Percentiles rank a stretch among this genome's conserved stretches.
Conservation (phyloP, 2,797 vertebrate species). For the Trachops cirrhosus region DNA sequence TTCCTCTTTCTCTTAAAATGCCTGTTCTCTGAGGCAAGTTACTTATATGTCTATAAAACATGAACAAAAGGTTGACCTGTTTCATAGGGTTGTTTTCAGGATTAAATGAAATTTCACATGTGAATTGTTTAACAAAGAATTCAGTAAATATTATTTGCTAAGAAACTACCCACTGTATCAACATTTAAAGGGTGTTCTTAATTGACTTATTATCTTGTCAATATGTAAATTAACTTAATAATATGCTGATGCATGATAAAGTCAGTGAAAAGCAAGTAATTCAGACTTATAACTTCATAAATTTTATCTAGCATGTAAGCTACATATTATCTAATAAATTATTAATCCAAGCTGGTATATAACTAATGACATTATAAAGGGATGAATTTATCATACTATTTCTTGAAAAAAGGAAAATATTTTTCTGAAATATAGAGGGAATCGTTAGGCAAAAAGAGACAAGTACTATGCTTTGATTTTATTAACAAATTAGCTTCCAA, state of each 20-base stretch:
- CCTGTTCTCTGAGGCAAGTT: not conserved
- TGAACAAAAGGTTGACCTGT: not conserved
- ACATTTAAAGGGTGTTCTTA: conserved; percentile 20
- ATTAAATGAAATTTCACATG: not conserved
- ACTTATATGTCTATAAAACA: not conserved
- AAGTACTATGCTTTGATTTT: not conserved
- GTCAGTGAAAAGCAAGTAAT: not conserved
- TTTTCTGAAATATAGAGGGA: not conserved
- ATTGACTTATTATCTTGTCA: not conserved
- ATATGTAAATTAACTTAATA: not conserved
- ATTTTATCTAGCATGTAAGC: conserved; percentile 7
- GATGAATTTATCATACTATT: not conserved
- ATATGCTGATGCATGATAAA: not conserved
- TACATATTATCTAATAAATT: not conserved
- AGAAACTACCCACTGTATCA: not conserved
- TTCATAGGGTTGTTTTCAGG: not conserved
- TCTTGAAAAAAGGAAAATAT: not conserved
- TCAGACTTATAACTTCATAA: not conserved
- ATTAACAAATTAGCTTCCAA: not conserved
- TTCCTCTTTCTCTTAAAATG: not conserved
- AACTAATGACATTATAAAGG: not conserved
- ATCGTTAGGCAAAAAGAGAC: not conserved
- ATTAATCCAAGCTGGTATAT: not conserved
- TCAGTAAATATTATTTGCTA: not conserved
- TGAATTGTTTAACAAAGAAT: not conserved